These are phyloP conservation scores for Phoxinus dragarum DNA, from an alignment of 2,797 vertebrate genomes.

Conservation along the genomic window DNA sequence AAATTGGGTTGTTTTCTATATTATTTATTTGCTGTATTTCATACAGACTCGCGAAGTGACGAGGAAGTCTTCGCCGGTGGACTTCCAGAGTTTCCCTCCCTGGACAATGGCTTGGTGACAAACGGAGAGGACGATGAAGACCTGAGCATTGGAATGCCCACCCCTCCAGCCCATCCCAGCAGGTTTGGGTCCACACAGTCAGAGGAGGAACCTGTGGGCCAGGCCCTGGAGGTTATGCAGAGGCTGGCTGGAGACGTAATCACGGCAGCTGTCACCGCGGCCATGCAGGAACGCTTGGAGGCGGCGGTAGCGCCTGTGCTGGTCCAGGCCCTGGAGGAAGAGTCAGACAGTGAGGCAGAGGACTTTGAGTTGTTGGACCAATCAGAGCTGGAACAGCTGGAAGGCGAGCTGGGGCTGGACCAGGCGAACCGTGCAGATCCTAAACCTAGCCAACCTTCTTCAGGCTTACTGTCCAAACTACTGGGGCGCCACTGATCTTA, in stretches of 20 bases:
- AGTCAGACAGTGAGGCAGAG: constrained; percentile 93
- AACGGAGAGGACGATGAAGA: constrained; percentile 90
- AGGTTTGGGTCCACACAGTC: constrained; percentile 65
- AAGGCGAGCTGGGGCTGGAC: constrained; percentile 86
- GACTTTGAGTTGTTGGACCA: constrained; percentile 99
- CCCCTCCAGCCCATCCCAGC: constrained; percentile 48
- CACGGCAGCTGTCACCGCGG: constrained; percentile 85
- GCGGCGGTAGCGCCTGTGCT: constrained; percentile 66
- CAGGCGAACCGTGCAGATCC: constrained; percentile 65
- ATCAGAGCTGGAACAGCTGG: constrained; percentile 96
- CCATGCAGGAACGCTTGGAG: constrained; percentile 89
- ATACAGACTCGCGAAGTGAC: constrained; percentile 85
- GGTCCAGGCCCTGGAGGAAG: constrained; percentile 78
- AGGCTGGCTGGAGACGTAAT: constrained; percentile 86
- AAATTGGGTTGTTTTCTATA: neutral
- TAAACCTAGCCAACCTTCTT: constrained; percentile 75
- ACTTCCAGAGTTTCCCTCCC: constrained; percentile 89
- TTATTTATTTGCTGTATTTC: neutral
- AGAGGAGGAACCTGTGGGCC: constrained; percentile 66
- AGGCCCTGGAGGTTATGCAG: constrained; percentile 83
- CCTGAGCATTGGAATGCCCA: constrained; percentile 83
- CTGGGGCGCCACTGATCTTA: constrained; percentile 86
- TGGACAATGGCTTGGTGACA: constrained; percentile 85
- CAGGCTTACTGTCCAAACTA: constrained; percentile 92
- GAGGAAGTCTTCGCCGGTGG: constrained; percentile 88